Evolutionary conservation across 2,113 vertebrate genomes (phyloP).

Genomic region (Bolborhynchus lineola): DNA sequence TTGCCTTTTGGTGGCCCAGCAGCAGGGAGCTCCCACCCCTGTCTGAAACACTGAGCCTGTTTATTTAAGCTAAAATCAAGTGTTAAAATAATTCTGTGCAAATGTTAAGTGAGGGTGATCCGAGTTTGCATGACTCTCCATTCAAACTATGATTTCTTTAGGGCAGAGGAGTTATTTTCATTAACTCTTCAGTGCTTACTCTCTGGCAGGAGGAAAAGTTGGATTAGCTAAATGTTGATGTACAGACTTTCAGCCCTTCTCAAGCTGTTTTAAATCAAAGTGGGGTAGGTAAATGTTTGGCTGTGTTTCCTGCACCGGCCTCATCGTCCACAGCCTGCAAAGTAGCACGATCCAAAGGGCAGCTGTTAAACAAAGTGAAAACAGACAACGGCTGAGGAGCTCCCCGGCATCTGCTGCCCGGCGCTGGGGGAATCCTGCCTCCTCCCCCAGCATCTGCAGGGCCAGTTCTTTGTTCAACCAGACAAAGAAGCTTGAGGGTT

Average conservation of each 20-base stretch:
- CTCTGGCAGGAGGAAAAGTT: slow-evolving; percentile 30
- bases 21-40: background rate
- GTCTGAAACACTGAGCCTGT: background rate
- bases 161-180: slow-evolving; percentile 9
- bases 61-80: slow-evolving; percentile 35
- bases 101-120: background rate
- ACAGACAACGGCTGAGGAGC: background rate
- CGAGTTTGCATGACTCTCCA: background rate
- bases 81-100: slow-evolving; percentile 20
- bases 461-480: background rate
- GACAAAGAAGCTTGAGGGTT: background rate
- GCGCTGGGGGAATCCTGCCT: background rate
- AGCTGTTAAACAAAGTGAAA: slow-evolving; percentile 66
- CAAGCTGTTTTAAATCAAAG: slow-evolving; percentile 45
- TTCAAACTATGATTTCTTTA: background rate
- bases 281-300: slow-evolving; percentile 23
- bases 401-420: slow-evolving; percentile 16
- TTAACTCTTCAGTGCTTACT: slow-evolving; percentile 19
- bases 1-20: background rate
- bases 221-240: slow-evolving; percentile 23
- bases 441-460: background rate
- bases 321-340: background rate
- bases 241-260: background rate
- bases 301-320: background rate
- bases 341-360: slow-evolving; percentile 50